Percentiles rank a stretch among this genome's conserved stretches.
Conservation (phyloP, 1,140 invertebrate species). For the Melipona quadrifasciata region DNA sequence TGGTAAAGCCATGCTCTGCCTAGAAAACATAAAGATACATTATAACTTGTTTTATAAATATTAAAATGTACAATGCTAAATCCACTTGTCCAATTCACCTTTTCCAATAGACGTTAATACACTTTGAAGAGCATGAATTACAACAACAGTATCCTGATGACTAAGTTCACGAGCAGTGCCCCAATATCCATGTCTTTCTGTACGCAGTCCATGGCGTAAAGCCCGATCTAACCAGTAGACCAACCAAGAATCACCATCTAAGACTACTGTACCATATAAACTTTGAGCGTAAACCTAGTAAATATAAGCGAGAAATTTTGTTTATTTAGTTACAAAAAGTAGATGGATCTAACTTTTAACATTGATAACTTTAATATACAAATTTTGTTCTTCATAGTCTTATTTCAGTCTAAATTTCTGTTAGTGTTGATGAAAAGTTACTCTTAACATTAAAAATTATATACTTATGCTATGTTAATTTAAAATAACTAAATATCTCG, state of each 20-base stretch:
- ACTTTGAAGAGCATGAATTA: slow-evolving; percentile 79
- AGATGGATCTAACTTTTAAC: background rate
- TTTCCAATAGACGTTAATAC: slow-evolving; percentile 81
- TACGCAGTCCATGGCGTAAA: slow-evolving; percentile 78
- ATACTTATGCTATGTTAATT: background rate
- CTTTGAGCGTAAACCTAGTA: slow-evolving; percentile 79
- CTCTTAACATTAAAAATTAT: background rate
- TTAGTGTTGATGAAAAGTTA: background rate
- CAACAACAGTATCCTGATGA: slow-evolving; percentile 81
- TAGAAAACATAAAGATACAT: slow-evolving; percentile 55
- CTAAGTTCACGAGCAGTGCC: slow-evolving; percentile 82
- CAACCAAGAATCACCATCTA: slow-evolving; percentile 81
- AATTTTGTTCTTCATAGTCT: background rate
- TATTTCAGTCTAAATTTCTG: background rate
- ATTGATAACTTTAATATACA: background rate
- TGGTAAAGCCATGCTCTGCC: slow-evolving; percentile 82
- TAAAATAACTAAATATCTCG: background rate
- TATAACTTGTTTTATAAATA: background rate
- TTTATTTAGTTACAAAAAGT: background rate
- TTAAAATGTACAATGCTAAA: slow-evolving; percentile 1
- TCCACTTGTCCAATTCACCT: slow-evolving; percentile 68
- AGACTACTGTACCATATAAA: slow-evolving; percentile 78
- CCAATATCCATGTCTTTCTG: slow-evolving; percentile 83
- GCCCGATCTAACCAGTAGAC: slow-evolving; percentile 81
- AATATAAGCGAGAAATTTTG: slow-evolving; percentile 5